These are phyloP conservation scores for Polyodon spathula DNA, from an alignment of 2,113 vertebrate species.

Conservation along the genomic window DNA sequence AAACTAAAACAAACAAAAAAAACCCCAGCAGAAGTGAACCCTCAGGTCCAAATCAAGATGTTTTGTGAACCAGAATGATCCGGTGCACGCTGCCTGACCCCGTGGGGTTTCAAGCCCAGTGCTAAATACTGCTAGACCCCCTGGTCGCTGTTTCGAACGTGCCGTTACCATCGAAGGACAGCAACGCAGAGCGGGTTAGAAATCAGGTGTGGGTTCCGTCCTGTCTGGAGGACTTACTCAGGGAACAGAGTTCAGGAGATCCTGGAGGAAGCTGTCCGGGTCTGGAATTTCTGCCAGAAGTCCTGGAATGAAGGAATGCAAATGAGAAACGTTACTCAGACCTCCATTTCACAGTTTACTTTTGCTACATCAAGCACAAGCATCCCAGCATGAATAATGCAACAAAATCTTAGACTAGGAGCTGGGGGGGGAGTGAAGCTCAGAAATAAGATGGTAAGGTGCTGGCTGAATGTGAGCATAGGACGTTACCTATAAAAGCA, in stretches of 20 bases:
- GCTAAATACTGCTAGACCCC: slow-evolving; percentile 31
- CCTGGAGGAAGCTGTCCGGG: slow-evolving; percentile 86
- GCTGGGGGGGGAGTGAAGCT: too few relatives aligned
- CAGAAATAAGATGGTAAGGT: too few relatives aligned
- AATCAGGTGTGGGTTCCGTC: slow-evolving; percentile 18
- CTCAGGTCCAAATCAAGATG: too few relatives aligned
- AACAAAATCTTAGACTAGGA: too few relatives aligned
- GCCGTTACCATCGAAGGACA: slow-evolving; percentile 20
- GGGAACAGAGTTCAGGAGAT: slow-evolving; percentile 88
- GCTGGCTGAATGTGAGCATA: too few relatives aligned
- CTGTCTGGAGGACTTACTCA: slow-evolving; percentile 47
- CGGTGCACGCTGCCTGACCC: slow-evolving; percentile 25
- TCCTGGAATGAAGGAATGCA: slow-evolving; percentile 49
- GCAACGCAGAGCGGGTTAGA: slow-evolving; percentile 17
- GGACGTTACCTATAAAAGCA: neutral
- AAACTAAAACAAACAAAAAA: slow-evolving; percentile 30
- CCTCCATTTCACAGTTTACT: neutral
- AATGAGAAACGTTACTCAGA: neutral
- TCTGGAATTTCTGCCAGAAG: slow-evolving; percentile 83
- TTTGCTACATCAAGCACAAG: neutral
- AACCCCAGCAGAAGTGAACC: slow-evolving; percentile 14
- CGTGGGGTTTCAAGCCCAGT: slow-evolving; percentile 28
- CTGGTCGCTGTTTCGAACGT: slow-evolving; percentile 18
- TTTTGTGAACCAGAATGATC: too few relatives aligned
- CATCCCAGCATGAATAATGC: neutral